Evolutionary conservation across 2,888 invertebrate species (phyloP), one percentile per base, ranked within the genome.

Genomic region (Melitaea athalia): DNA sequence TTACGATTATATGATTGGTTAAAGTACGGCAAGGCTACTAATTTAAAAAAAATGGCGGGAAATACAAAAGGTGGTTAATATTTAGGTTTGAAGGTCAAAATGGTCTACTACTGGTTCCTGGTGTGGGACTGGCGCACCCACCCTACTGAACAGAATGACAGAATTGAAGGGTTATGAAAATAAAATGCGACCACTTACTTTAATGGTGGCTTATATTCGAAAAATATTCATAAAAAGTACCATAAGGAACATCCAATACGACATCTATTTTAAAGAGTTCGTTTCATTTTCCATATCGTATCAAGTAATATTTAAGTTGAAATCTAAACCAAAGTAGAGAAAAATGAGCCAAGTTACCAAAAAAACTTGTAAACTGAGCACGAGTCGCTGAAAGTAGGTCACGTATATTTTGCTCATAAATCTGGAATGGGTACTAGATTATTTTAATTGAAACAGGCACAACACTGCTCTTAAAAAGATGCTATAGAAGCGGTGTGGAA

Each of bases 401-500:
- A 69, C 67, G 69, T 69, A 71, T 71, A 72, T 70, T 74, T 69
- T 66, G 69, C 66, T 74, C 69, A 74, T 71, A 76, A 72, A 76
- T 72, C 68, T 73, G 70, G 71, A 75, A 73, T 73, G 66, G 64
- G 70, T 72, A 72, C 72, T 74, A 73, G 73, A 73, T 76, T 72
- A 75, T 76, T 71, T 75, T 74, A 75, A 72, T 75, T 72, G 75
- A 74, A 75, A 75, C 66, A 71, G 69, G 64, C 55, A 65, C 61
- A 67, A 43, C 65, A 68, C 65, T 67, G 64, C 79, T 79, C 79
- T 76, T 81, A 80, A 82, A 79, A 68, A 72, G 15, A 42, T 42
- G 57, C 42, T 15, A 57, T 57, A 42, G 57, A 15, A 42, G 53
- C 6, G 14, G 33, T 14, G 42, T 15, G 42, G n/a, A 38, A 43